Evolutionary conservation across 2,113 vertebrate genomes (phyloP), one percentile per base, ranked within the genome.

Genomic region (Pao palembangensis): DNA sequence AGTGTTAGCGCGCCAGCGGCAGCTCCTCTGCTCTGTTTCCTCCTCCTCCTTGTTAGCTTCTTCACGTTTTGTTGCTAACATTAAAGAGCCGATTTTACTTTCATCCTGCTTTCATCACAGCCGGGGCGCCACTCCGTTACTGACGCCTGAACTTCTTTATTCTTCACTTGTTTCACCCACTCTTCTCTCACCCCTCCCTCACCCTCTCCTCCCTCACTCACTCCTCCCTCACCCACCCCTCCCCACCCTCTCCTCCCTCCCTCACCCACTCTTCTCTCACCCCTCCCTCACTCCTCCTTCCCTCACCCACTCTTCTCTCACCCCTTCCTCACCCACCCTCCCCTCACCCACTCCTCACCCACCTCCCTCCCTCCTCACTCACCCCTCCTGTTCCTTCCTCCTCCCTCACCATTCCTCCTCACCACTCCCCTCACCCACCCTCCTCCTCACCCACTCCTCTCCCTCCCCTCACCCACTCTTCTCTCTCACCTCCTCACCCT

Each of bases 31-130:
- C 74, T 72, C 71, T 78, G 69, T 75, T 72, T 69, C 46, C 23
- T 65, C 55, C 71, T 71, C 75, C 71, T 71, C 46, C 25, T 67
- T 57, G 73, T 71, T 80, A 52, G 16, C 21, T 65, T 78, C 66
- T 65, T 19, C 7, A 55, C 60, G 6, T 28, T 28, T 6, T 66
- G 51, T 43, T 72, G 61, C 72, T 60, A 34, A 34, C 6, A 34
- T 34, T 34, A 8, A 5, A 5, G 5, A 10, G 31, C 8, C 58
- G 58, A 60, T 53, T 55, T 59, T 28, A 41, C 67, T 34, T 34
- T 78, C 65, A 74, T 75, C 76, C 53, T 71, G 50, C 57, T 50
- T 77, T 67, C 51, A 78, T 75, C 65, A 43, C 64, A 0, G 58
- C 57, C 58, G 54, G 12, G 76, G 64, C 23, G 68, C 52, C 71